These are phyloP conservation scores for Myanophis thanlyinensis DNA, from an alignment of 2,113 vertebrate genomes.

Conservation along the genomic window DNA sequence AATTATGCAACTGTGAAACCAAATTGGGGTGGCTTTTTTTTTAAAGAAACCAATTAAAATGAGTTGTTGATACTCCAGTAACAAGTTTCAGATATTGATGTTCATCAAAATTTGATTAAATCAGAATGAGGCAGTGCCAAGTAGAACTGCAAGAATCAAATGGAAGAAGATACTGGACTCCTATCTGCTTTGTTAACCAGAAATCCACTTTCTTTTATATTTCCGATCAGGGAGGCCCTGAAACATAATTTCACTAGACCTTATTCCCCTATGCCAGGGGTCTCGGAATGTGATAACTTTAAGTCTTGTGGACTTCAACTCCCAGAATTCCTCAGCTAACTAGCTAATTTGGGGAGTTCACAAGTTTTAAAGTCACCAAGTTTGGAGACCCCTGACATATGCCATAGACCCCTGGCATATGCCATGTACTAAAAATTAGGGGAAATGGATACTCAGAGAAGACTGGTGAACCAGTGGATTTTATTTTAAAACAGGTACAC, in stretches of 20 bases:
- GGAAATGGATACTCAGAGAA: not conserved
- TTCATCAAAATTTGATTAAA: not conserved
- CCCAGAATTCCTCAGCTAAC: not conserved
- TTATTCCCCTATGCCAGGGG: not conserved
- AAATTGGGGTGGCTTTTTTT: not conserved
- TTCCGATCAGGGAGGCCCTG: not conserved
- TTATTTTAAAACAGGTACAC: not conserved
- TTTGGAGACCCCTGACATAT: not conserved
- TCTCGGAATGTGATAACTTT: not conserved
- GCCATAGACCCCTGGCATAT: not conserved
- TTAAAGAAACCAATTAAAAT: not conserved
- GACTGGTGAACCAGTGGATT: not conserved
- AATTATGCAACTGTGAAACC: not conserved
- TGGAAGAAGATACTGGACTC: not conserved
- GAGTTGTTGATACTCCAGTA: not conserved
- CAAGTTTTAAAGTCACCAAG: not conserved
- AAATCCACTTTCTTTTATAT: not conserved
- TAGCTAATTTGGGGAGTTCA: not conserved
- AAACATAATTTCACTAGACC: not conserved
- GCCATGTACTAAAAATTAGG: not conserved
- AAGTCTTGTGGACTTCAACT: not conserved
- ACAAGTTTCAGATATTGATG: not conserved
- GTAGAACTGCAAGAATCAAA: not conserved
- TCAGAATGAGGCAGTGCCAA: not conserved
- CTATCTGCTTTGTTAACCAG: not conserved